Base-by-base conservation (phyloP, 2,113 vertebrate genomes). In the Bostrychus sinensis region DNA sequence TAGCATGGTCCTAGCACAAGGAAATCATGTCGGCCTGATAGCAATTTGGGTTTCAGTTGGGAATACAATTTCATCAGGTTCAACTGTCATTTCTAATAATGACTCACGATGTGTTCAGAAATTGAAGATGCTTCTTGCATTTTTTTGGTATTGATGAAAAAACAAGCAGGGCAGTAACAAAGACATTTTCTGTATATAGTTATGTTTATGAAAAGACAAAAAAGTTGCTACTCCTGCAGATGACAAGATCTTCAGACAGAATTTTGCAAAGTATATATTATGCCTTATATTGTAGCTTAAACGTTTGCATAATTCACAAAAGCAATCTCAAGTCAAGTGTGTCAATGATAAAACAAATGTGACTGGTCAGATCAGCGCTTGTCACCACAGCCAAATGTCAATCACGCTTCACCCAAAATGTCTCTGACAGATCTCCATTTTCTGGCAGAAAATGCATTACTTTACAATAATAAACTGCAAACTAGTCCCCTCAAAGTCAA, bases 21-120 rank as follows among this genome's bases (percentile, higher is more conserved):
- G 92, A 96, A 96, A 96, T 95, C 95, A 91, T 98, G 96, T 98
- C 88, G 92, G 93, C 83, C 92, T 96, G 96, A 97, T 96, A 96
- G 95, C 95, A 98, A 98, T 98, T 98, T 98, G 94, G 94, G 96
- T 98, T 98, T 95, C 95, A 98, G 97, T 98, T 95, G 95, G 93
- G 94, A 93, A 93, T 96, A 97, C 97, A 97, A 97, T 98, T 97
- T 97, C 95, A 95, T 98, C 95, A 95, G 94, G 94, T 96, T 94
- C 93, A 89, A 90, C 96, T 98, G 97, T 98, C 96, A 95, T 97
- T 97, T 96, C 95, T 96, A 95, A 98, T 97, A 95, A 96, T 93
- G 92, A 93, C 92, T 93, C 92, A n/a, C 91, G 94, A 94, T 95
- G 66, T 93, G 84, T 93, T 89, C 81, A 87, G 92, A 95, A 95